phyloP scores from a whole-genome alignment of 2,888 invertebrate species.

The Antheraea assamensis region DNA sequence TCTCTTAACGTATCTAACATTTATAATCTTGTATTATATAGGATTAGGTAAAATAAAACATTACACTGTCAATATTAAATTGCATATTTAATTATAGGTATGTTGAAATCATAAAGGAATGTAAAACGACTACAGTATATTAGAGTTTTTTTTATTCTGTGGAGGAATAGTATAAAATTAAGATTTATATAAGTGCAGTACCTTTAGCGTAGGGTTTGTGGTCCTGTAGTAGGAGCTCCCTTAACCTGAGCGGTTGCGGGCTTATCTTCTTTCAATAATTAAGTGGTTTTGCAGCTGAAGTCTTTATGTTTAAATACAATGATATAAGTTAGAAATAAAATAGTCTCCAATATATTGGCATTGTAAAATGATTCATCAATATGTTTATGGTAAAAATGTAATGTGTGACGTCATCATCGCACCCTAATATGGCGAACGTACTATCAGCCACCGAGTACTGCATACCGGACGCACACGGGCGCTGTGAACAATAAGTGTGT shows the following conservation, averaged over 20 bases:
- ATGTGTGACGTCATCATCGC: constrained; percentile 50
- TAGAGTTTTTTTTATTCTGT: not conserved
- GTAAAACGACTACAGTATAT: not conserved
- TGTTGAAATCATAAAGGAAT: not conserved
- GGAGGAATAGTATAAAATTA: not conserved
- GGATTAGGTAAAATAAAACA: not conserved
- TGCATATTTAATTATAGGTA: not conserved
- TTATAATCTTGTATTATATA: not conserved
- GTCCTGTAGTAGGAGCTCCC: not conserved
- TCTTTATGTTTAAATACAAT: no score
- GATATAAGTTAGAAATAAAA: no score
- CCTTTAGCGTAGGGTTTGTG: not conserved
- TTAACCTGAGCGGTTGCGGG: not conserved
- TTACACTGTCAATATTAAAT: not conserved
- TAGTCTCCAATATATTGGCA: no score
- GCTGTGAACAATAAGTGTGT: constrained; percentile 4
- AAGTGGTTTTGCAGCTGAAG: not conserved
- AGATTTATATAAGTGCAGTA: not conserved
- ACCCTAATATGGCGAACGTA: constrained; percentile 44
- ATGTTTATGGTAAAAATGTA: not conserved
- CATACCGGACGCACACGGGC: constrained; percentile 2
- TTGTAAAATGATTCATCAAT: no score
- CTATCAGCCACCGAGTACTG: constrained; percentile 49
- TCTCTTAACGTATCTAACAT: not conserved
- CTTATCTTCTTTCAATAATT: not conserved